Evolutionary conservation across 2,113 vertebrate species (phyloP).

Genomic region (Philantomba maxwellii): DNA sequence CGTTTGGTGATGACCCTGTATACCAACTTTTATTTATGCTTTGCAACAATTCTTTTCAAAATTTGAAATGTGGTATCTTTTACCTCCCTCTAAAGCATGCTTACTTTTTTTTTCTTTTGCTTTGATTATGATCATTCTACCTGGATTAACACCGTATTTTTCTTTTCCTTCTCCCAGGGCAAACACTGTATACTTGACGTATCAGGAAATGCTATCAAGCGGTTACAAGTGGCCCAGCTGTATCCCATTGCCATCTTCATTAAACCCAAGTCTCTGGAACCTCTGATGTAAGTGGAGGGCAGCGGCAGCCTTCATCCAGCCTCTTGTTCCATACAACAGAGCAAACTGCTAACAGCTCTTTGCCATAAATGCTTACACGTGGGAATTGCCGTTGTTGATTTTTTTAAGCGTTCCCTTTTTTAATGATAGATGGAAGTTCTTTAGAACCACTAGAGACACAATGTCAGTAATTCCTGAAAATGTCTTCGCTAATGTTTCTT

Average conservation of each 20-base stretch:
- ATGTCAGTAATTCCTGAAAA: not conserved
- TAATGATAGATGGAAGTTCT: not conserved
- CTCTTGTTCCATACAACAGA: not conserved
- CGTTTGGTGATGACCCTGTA: not conserved
- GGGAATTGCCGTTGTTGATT: not conserved
- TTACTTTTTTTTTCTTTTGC: not conserved
- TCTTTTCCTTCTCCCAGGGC: conserved; percentile 83
- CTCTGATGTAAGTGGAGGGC: conserved; percentile 91
- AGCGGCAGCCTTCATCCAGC: not conserved
- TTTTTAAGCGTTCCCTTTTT: not conserved
- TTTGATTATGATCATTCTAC: conserved; percentile 14
- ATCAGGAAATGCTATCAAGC: conserved; percentile 98
- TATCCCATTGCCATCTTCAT: conserved; percentile 98
- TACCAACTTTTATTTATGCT: not conserved
- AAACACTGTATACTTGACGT: conserved; percentile 99
- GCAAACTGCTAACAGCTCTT: not conserved
- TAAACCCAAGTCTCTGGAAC: conserved; percentile 93
- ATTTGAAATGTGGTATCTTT: not conserved
- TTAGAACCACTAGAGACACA: not conserved
- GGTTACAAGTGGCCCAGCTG: conserved; percentile 98
- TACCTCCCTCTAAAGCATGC: not conserved
- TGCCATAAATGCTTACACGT: not conserved
- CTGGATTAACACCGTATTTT: conserved; percentile 52
- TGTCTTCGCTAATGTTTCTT: not conserved
- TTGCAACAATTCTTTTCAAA: not conserved